These are phyloP conservation scores for Stomatorhinus walkeri DNA, from an alignment of 2,797 vertebrate genomes.

Conservation along the genomic window DNA sequence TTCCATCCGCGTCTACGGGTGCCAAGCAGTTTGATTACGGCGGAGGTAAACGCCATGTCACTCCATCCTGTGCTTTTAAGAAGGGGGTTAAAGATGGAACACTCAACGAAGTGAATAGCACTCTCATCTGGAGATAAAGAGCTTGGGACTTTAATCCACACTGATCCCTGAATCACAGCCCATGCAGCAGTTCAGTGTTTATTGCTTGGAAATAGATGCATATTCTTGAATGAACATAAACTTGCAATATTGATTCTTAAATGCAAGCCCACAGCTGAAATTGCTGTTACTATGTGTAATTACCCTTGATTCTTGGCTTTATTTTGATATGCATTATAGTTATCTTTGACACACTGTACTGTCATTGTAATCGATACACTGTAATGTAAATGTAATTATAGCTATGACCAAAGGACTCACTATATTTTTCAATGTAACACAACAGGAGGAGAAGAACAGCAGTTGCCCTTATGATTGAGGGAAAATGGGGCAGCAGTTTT, in stretches of 20 bases:
- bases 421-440: background rate
- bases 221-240: background rate
- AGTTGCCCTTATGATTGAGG: background rate
- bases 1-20: background rate
- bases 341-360: background rate
- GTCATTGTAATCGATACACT: background rate
- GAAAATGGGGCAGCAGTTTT: background rate
- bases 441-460: background rate
- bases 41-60: background rate
- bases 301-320: background rate
- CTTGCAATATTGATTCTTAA: background rate
- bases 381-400: background rate
- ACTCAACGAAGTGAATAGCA: constrained; percentile 15
- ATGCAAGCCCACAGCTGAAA: background rate
- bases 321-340: background rate
- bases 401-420: background rate
- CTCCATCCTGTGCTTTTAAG: background rate
- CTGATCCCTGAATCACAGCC: constrained; percentile 18
- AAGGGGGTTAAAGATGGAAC: constrained; percentile 16
- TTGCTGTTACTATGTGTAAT: background rate
- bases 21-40: background rate
- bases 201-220: constrained; percentile 5
- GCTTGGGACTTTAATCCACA: constrained; percentile 26
- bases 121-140: constrained; percentile 22
- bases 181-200: constrained; percentile 21